Percentiles rank a stretch among this genome's conserved stretches.
Conservation (phyloP, 2,888 invertebrate species). For the Alitta virens region DNA sequence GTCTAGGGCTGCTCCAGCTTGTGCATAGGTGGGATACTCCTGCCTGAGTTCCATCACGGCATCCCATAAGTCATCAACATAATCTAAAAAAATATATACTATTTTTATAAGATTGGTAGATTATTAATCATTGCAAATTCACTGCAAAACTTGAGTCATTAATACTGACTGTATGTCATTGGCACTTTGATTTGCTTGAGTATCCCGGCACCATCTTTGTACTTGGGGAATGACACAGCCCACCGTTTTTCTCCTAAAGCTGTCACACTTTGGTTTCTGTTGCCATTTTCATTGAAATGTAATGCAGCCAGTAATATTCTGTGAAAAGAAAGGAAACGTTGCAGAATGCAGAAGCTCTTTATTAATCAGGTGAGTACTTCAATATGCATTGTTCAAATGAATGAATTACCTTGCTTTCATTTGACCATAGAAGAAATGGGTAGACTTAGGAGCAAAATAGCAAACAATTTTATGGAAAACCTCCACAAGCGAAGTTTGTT, state of each 20-base stretch:
- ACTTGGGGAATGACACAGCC: not conserved
- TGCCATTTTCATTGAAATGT: not conserved
- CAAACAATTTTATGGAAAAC: not conserved
- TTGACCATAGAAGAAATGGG: not conserved
- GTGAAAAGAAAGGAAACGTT: not conserved
- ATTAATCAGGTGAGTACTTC: not conserved
- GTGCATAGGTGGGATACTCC: no score
- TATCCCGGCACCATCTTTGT: not conserved
- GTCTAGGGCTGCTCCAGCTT: no score
- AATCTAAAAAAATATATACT: no score
- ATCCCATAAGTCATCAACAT: no score
- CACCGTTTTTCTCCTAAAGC: not conserved
- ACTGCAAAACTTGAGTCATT: no score
- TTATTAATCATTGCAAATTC: no score
- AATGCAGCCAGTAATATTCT: not conserved
- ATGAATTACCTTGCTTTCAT: not conserved
- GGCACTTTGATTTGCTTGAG: not conserved
- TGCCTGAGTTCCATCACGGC: no score
- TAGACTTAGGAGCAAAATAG: not conserved
- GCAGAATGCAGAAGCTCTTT: not conserved
- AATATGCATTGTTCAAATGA: not conserved
- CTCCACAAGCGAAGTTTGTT: not conserved
- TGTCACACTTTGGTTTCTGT: not conserved
- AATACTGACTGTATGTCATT: not conserved
- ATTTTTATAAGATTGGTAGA: no score